These are phyloP conservation scores for Eristalis pertinax DNA, from an alignment of 2,888 invertebrate genomes.

Conservation along the genomic window DNA sequence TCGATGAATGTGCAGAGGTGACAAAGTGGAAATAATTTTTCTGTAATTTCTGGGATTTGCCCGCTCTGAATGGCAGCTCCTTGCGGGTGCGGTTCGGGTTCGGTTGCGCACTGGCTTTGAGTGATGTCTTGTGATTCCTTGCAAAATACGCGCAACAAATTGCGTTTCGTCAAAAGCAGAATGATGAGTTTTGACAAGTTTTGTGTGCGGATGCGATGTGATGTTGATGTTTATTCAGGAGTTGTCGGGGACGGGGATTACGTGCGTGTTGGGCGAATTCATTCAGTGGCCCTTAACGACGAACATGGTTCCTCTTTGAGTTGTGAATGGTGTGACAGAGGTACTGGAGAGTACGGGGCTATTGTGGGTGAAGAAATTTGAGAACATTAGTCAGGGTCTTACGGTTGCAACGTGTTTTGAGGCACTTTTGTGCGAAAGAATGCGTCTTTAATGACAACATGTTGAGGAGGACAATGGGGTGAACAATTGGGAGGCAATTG, in stretches of 20 bases:
- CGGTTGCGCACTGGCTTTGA: not conserved
- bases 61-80: slow-evolving; percentile 4
- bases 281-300: slow-evolving; percentile 26
- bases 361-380: not conserved
- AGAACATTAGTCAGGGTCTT: too few relatives aligned
- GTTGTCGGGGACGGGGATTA: slow-evolving; percentile 56
- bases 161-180: slow-evolving; percentile 31
- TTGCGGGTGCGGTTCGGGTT: too few relatives aligned
- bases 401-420: too few relatives aligned
- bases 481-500: too few relatives aligned
- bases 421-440: too few relatives aligned
- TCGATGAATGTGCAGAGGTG: slow-evolving; percentile 74
- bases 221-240: slow-evolving; percentile 59
- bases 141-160: slow-evolving; percentile 30
- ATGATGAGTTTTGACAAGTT: slow-evolving; percentile 61
- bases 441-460: too few relatives aligned
- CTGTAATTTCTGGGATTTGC: not conserved
- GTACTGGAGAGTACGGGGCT: not conserved
- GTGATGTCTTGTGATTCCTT: not conserved
- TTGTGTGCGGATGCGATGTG: not conserved
- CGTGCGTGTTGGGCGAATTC: not conserved
- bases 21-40: slow-evolving; percentile 78
- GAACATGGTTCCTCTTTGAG: not conserved
- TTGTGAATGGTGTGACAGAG: not conserved
- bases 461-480: too few relatives aligned